These are phyloP conservation scores for Apogon hyalosoma DNA, from an alignment of 2,797 vertebrate species.

Conservation along the genomic window DNA sequence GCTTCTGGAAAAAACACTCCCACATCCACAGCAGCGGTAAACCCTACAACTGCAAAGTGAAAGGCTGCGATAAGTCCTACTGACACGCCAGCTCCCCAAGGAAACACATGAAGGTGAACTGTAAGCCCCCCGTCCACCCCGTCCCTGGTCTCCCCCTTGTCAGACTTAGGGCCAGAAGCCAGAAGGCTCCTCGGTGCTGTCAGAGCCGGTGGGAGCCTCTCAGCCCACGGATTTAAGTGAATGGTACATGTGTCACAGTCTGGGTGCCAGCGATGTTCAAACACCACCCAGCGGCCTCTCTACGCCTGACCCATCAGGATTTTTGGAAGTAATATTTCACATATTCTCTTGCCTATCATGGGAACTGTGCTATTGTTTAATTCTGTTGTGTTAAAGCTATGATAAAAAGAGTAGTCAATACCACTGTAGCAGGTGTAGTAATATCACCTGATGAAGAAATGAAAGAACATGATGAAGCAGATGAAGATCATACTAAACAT, in stretches of 20 bases:
- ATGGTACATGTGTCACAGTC: constrained; percentile 97
- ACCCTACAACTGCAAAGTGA: constrained; percentile 99
- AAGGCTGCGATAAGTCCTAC: constrained; percentile 99
- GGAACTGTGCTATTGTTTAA: too few species aligned
- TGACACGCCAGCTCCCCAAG: constrained; percentile 97
- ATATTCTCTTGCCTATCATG: too few species aligned
- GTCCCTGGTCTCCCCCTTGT: constrained; percentile 93
- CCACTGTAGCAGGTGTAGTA: too few species aligned
- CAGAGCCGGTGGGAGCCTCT: constrained; percentile 86
- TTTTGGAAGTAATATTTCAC: too few species aligned
- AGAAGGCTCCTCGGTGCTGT: constrained; percentile 79
- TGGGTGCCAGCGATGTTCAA: constrained; percentile 84
- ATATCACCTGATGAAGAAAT: too few species aligned
- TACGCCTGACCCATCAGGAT: constrained; percentile 80
- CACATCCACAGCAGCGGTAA: constrained; percentile 99
- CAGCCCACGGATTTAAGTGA: constrained; percentile 94
- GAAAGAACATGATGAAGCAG: too few species aligned
- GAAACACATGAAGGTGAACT: constrained; percentile 99
- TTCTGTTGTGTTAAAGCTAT: too few species aligned
- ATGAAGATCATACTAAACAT: too few species aligned
- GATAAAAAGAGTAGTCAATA: too few species aligned
- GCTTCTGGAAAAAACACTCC: constrained; percentile 97
- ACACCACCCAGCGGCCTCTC: constrained; percentile 83
- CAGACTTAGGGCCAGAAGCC: constrained; percentile 91
- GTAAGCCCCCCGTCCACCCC: constrained; percentile 94